These are phyloP conservation scores for Drosophila ochracea DNA, from an alignment of 2,888 invertebrate species.

Conservation along the genomic window DNA sequence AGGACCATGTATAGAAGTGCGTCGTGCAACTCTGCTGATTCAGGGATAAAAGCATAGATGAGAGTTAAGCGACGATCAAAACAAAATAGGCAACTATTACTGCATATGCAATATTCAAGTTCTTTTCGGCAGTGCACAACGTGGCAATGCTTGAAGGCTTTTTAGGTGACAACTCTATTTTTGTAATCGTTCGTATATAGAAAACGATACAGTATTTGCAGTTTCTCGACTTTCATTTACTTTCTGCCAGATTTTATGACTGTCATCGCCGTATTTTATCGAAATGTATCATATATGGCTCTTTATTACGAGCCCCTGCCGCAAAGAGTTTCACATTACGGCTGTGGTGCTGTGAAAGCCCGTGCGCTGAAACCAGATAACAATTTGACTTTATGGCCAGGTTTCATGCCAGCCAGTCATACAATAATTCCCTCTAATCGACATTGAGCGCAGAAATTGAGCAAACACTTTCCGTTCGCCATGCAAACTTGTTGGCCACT, in stretches of 20 bases:
- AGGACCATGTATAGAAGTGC: background rate
- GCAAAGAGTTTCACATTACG: constrained; percentile 55
- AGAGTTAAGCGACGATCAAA: background rate
- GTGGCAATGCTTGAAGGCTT: constrained; percentile 18
- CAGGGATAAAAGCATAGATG: background rate
- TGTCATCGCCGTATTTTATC: constrained; percentile 42
- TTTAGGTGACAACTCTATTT: constrained; percentile 68
- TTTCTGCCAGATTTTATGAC: constrained; percentile 42
- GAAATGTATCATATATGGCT: constrained; percentile 17
- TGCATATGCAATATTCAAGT: background rate
- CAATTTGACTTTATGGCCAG: constrained; percentile 66
- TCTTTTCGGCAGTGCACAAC: constrained; percentile 27
- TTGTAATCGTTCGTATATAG: constrained; percentile 41
- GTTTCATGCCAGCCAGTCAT: constrained; percentile 73
- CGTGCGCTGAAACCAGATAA: constrained; percentile 70
- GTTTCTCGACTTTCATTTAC: constrained; percentile 8
- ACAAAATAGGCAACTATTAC: background rate
- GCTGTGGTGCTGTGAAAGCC: background rate
- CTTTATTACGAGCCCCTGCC: constrained; percentile 6
- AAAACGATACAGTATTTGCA: constrained; percentile 30
- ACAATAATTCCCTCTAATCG: constrained; percentile 77
- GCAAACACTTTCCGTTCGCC: constrained; percentile 68
- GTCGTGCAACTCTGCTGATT: background rate
- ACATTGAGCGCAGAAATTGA: constrained; percentile 70
- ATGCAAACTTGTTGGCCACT: constrained; percentile 41